Evolutionary conservation across 2,888 invertebrate species (phyloP), one percentile per base, ranked within the genome.

Genomic region (Antheraea assamensis): DNA sequence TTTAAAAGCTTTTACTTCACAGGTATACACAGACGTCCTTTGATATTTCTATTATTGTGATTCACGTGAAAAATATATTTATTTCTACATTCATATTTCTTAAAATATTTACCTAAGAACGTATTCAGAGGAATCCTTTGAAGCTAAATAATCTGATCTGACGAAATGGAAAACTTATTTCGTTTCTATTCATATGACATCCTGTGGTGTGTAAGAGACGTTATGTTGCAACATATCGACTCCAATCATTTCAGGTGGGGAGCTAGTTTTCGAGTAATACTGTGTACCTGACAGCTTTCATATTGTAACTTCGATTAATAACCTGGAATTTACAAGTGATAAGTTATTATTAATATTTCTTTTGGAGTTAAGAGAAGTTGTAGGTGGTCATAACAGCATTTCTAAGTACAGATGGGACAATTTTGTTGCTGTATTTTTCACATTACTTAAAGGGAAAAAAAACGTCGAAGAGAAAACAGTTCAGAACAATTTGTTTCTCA

Each of bases 101-200:
- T 42, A 1, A 66, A 66, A 66, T 66, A 66, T 66, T 68, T 68
- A 68, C 68, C 68, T 68, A 68, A 70, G 73, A 64, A 58, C 17
- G 71, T 21, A 74, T 71, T 68, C 66, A 55, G 24, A 66, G 52
- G 55, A 61, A 74, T 68, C 70, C 70, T 76, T 77, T 76, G 75
- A 80, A 78, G 80, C 80, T 78, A 84, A 81, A 88, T 79, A 81
- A 88, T 88, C 83, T 80, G 82, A 88, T 87, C 81, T 82, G 83
- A 84, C 84, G 82, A 87, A 87, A 88, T 85, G 81, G 79, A 87
- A 87, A 89, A 88, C 87, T 88, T 85, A 87, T 90, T 88, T 84
- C 86, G 82, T 80, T 76, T 86, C 85, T 83, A 89, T 91, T 89
- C 87, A 88, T 84, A 86, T 87, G 87, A 85, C 82, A 83, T 82